These are phyloP conservation scores for Empidonax alnorum DNA, from an alignment of 2,113 vertebrate genomes.

Conservation along the genomic window DNA sequence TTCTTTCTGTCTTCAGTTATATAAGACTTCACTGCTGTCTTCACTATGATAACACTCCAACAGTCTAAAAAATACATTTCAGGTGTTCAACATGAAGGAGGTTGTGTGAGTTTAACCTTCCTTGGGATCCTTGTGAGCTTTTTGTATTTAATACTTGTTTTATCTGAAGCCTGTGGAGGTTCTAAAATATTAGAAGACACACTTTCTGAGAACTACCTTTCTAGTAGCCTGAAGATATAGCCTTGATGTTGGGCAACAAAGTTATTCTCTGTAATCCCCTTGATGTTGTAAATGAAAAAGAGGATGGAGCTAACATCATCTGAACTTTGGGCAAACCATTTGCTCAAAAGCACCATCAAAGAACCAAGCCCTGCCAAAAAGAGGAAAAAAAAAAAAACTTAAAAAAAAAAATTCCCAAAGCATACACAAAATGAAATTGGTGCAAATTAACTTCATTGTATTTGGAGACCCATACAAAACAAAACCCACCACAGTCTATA, in stretches of 20 bases:
- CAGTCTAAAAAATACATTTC: slow-evolving; percentile 76
- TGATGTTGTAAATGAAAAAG: slow-evolving; percentile 86
- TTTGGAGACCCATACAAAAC: slow-evolving; percentile 77
- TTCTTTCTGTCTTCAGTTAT: slow-evolving; percentile 76
- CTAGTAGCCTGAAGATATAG: slow-evolving; percentile 84
- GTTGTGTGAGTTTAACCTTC: slow-evolving; percentile 85
- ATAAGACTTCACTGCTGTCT: slow-evolving; percentile 78
- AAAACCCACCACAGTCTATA: slow-evolving; percentile 74
- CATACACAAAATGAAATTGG: slow-evolving; percentile 80
- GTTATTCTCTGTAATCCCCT: slow-evolving; percentile 86
- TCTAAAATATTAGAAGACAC: slow-evolving; percentile 87
- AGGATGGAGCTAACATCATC: slow-evolving; percentile 78
- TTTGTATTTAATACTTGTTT: slow-evolving; percentile 86
- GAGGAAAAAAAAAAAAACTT: background rate
- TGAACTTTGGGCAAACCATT: slow-evolving; percentile 86
- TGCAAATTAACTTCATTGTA: slow-evolving; percentile 80
- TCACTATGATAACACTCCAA: slow-evolving; percentile 76
- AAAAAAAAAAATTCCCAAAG: slow-evolving; percentile 49
- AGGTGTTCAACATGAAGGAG: slow-evolving; percentile 84
- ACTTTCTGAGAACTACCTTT: slow-evolving; percentile 86
- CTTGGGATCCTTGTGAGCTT: slow-evolving; percentile 79
- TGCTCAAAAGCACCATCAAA: slow-evolving; percentile 84
- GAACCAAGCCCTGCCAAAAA: slow-evolving; percentile 72
- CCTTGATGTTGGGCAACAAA: slow-evolving; percentile 87
- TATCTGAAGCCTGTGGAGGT: slow-evolving; percentile 86